Conservation (phyloP, 1,140 invertebrate species). For the Sinella curviseta region DNA sequence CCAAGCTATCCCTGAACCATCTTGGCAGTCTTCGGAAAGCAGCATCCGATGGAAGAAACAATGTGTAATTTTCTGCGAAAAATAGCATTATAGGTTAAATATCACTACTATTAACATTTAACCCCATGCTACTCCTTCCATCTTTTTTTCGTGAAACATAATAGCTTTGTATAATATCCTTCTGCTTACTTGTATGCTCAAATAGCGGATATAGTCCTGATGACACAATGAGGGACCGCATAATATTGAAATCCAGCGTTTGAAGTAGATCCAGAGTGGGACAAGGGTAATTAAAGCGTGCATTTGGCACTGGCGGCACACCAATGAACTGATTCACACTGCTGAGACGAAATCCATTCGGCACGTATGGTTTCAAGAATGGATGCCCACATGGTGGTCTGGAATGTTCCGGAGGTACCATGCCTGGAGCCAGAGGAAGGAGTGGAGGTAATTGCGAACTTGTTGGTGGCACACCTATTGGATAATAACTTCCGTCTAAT, state of each 20-base stretch:
- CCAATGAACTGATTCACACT: neutral
- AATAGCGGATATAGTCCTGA: slow-evolving; percentile 41
- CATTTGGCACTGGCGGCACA: neutral
- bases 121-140: neutral
- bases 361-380: slow-evolving; percentile 21
- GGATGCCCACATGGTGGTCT: neutral
- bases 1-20: slow-evolving; percentile 39
- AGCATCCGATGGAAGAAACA: slow-evolving; percentile 45
- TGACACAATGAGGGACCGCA: slow-evolving; percentile 31
- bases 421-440: neutral
- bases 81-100: too few relatives aligned
- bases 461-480: too few relatives aligned
- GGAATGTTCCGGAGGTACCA: neutral
- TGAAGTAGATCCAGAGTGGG: neutral
- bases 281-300: neutral
- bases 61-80: slow-evolving; percentile 44
- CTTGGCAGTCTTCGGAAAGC: slow-evolving; percentile 39
- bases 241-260: slow-evolving; percentile 35
- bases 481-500: too few relatives aligned
- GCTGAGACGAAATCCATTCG: slow-evolving; percentile 23
- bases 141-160: slow-evolving; percentile 24
- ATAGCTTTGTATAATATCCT: too few relatives aligned
- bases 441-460: neutral
- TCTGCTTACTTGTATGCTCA: slow-evolving; percentile 32
- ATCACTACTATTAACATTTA: neutral